These are phyloP conservation scores for Nothoprocta pentlandii DNA, from an alignment of 2,113 vertebrate species.

Conservation along the genomic window DNA sequence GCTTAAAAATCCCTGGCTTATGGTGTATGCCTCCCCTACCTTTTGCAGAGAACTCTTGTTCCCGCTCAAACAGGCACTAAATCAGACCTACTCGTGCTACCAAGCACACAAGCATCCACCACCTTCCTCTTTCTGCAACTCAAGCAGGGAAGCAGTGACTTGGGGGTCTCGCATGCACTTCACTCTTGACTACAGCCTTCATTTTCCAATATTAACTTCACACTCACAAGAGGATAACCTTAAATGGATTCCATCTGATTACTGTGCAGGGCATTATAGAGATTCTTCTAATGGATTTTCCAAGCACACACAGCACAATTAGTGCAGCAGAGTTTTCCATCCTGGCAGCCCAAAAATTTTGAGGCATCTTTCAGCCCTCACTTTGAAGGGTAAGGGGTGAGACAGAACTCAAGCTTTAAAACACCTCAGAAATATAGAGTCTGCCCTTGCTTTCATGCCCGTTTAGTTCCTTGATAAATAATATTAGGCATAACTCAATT, in stretches of 20 bases:
- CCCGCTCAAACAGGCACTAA: neutral
- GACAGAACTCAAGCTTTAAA: neutral
- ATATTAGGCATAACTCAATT: neutral
- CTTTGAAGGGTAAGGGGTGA: neutral
- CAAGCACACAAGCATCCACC: neutral
- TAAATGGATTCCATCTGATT: neutral
- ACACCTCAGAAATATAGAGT: neutral
- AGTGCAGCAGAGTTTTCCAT: neutral
- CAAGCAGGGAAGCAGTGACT: neutral
- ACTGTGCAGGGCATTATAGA: neutral
- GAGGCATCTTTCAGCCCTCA: neutral
- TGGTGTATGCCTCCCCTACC: neutral
- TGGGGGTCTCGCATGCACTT: accelerated
- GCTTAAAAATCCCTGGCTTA: neutral
- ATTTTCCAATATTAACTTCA: neutral
- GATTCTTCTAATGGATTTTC: neutral
- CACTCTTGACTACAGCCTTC: neutral
- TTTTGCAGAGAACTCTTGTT: neutral
- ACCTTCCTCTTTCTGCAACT: neutral
- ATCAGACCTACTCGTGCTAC: neutral
- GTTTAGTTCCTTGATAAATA: neutral
- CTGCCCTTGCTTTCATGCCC: neutral
- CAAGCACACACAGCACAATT: neutral
- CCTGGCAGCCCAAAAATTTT: neutral
- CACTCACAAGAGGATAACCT: neutral